Evolutionary conservation across 2,888 invertebrate genomes (phyloP), one percentile per base, ranked within the genome.

Genomic region (Aporophyla lueneburgensis): DNA sequence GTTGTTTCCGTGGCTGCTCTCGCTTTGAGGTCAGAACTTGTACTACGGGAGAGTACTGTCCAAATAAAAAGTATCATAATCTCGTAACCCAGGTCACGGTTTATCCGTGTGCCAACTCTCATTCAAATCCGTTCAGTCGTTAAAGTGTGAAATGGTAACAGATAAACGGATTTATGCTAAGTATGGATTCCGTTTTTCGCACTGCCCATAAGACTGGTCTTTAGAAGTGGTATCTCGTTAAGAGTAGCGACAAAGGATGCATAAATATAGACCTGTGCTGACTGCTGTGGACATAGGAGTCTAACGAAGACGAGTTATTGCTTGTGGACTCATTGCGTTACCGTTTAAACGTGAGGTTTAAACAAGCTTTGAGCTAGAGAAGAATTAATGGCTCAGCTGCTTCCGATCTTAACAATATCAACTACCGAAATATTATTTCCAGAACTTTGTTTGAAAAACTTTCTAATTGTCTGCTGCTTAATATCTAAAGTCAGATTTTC

Each of bases 291-390:
- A 19, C 63, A 19, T 43, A n/a, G 49, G 40, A 49, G 33, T 58
- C 80, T 78, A 78, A 78, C 58, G 72, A 80, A 80, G n/a, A 40
- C 46, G 53, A 78, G 73, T 78, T 78, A 78, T 72, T 49, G 53
- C 72, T 65, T 12, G 19, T 33, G 43, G 14, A 53, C 19, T 72
- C 80, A 65, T 33, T 79, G 27, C 21, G 21, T 58, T 65, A 58
- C 33, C 16, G 51, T 77, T 46, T 46, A 14, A 46, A 61, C n/a
- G 46, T 54, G 46, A 21, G 33, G 6, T 49, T 40, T n/a, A 40
- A 75, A 24, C 46, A 54, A 16, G 33, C 21, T 24, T 61, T 10
- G 43, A 53, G 59, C 53, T 43, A n/a, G 40, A 4, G 27, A n/a
- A 7, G 12, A 14, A 12, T 33, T 1, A 76, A 66, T 58, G 21